phyloP scores from a whole-genome alignment of 2,888 invertebrate genomes.

The Drosophila cyrtoloma region DNA sequence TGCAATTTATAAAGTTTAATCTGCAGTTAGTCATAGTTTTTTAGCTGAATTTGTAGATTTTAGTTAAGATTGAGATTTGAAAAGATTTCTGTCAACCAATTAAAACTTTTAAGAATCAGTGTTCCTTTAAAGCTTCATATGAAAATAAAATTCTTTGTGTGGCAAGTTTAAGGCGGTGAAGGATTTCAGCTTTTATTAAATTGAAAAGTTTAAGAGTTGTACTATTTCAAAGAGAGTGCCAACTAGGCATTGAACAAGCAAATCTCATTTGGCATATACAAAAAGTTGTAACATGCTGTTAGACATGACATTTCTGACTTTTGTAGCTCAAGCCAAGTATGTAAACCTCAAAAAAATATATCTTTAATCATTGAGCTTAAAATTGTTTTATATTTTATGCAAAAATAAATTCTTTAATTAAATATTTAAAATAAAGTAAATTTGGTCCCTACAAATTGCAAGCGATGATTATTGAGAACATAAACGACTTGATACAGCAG shows the following conservation, averaged over 20 bases:
- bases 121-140: too few species aligned
- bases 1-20: slow-evolving; percentile 1
- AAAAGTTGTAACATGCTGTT: neutral
- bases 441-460: too few species aligned
- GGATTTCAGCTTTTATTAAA: neutral
- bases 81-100: neutral
- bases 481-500: neutral
- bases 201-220: neutral
- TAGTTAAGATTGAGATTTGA: neutral
- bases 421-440: neutral
- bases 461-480: neutral
- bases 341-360: neutral
- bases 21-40: neutral
- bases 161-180: too few species aligned
- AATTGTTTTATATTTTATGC: neutral
- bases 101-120: neutral
- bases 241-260: neutral
- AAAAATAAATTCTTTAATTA: neutral
- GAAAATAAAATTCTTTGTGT: too few species aligned
- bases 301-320: neutral
- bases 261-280: slow-evolving; percentile 3
- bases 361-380: neutral
- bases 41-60: neutral
- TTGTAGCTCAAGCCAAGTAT: neutral
- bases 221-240: neutral